Evolutionary conservation across 1,140 invertebrate species (phyloP).

Genomic region (Adelges cooleyi): DNA sequence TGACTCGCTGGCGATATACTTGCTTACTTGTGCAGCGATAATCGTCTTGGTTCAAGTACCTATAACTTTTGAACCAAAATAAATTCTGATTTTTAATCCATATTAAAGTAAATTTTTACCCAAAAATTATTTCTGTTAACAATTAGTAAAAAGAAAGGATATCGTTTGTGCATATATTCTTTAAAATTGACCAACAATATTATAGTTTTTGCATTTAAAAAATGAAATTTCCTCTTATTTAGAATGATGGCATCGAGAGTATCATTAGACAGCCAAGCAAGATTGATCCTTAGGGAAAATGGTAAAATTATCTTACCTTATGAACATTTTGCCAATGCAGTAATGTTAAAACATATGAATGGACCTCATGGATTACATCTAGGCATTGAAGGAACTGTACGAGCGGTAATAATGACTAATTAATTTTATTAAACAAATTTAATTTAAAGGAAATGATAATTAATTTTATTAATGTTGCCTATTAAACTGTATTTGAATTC

Average conservation of each 20-base stretch:
- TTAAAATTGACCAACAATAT: too few species aligned
- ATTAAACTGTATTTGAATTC: background rate
- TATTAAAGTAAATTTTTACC: too few species aligned
- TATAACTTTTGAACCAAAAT: too few species aligned
- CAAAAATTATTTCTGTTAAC: too few species aligned
- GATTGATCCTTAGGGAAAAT: conserved; percentile 66
- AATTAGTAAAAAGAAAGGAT: too few species aligned
- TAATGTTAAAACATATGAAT: conserved; percentile 80
- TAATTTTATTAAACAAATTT: background rate
- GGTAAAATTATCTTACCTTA: conserved; percentile 76
- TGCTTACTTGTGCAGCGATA: too few species aligned
- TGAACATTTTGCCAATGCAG: conserved; percentile 78
- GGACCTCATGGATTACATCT: conserved; percentile 70
- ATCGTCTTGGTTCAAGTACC: too few species aligned
- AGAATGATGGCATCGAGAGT: conserved; percentile 74
- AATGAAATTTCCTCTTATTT: conserved; percentile 33
- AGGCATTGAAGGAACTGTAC: conserved; percentile 63
- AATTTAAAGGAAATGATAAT: background rate
- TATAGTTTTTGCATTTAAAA: background rate
- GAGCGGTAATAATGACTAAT: conserved; percentile 49
- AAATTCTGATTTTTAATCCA: too few species aligned
- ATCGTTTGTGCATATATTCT: too few species aligned
- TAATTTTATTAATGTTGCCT: background rate
- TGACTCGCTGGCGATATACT: too few species aligned
- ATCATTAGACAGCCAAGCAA: conserved; percentile 66